A percentile compares a stretch with the other conserved stretches of the same genome.
phyloP scores from a whole-genome alignment of 2,888 invertebrate genomes.

The Himalopsyche tibetana region DNA sequence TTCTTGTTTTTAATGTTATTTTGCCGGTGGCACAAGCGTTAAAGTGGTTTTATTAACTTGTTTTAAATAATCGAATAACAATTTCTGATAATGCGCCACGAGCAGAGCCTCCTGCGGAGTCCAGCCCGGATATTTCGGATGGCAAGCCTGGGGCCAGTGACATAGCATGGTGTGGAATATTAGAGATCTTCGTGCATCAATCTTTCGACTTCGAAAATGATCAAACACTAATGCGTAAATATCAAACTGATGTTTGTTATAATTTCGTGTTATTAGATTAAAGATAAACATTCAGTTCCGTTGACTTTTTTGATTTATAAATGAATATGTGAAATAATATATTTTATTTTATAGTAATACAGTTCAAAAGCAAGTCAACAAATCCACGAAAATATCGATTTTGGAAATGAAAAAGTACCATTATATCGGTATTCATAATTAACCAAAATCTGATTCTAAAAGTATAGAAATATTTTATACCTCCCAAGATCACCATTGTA shows the following conservation, averaged over 20 bases:
- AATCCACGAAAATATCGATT: no score
- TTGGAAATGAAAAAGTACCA: no score
- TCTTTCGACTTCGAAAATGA: neutral
- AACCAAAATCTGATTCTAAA: no score
- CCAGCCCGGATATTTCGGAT: neutral
- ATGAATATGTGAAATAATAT: no score
- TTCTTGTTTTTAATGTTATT: neutral
- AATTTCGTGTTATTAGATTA: no score
- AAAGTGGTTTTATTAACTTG: conserved; percentile 27
- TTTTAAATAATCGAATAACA: conserved; percentile 27
- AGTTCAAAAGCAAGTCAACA: no score
- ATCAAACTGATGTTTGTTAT: neutral
- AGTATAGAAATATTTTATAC: no score
- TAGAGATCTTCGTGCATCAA: neutral
- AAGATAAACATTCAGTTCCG: no score
- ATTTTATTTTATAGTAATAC: no score
- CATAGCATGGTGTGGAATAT: neutral
- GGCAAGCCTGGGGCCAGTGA: neutral
- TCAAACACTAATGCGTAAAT: neutral
- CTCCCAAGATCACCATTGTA: no score
- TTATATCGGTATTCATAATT: no score
- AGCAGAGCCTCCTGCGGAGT: neutral
- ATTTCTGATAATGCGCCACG: conserved; percentile 17
- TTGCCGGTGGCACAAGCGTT: neutral
- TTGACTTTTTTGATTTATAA: no score